Conservation (phyloP, 2,113 vertebrate genomes). For the Amazona vittata region DNA sequence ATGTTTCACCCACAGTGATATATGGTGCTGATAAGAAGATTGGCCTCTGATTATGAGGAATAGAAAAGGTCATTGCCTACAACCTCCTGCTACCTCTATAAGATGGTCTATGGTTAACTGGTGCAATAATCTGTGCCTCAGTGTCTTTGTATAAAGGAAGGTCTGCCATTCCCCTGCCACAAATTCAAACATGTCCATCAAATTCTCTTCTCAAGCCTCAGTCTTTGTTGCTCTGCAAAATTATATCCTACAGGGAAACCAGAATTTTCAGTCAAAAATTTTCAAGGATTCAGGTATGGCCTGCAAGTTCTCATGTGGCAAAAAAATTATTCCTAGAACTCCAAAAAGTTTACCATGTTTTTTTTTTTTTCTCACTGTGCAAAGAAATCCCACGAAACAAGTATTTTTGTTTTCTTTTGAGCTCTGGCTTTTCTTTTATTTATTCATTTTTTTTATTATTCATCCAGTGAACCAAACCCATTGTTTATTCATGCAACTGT, state of each 20-base stretch:
- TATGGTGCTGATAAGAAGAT: not conserved
- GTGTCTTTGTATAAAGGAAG: not conserved
- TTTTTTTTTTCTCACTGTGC: not conserved
- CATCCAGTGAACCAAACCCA: not conserved
- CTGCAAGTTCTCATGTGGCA: not conserved
- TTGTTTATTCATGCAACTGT: not conserved
- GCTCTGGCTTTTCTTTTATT: not conserved
- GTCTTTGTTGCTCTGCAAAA: not conserved
- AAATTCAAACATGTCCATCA: not conserved
- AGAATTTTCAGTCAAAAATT: not conserved
- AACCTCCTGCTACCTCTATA: not conserved
- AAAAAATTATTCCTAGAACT: not conserved
- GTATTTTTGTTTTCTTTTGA: not conserved
- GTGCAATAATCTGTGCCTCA: not conserved
- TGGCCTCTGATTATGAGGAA: not conserved
- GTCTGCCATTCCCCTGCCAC: not conserved
- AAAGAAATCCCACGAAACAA: not conserved
- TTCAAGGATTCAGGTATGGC: not conserved
- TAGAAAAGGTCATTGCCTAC: not conserved
- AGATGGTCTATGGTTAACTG: not conserved
- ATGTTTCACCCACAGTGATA: not conserved
- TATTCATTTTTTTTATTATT: not conserved
- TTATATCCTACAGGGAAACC: not conserved
- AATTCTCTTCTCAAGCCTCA: not conserved
- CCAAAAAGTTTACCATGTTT: not conserved